Conservation (phyloP, 2,113 vertebrate genomes). For the Oreochromis aureus region DNA sequence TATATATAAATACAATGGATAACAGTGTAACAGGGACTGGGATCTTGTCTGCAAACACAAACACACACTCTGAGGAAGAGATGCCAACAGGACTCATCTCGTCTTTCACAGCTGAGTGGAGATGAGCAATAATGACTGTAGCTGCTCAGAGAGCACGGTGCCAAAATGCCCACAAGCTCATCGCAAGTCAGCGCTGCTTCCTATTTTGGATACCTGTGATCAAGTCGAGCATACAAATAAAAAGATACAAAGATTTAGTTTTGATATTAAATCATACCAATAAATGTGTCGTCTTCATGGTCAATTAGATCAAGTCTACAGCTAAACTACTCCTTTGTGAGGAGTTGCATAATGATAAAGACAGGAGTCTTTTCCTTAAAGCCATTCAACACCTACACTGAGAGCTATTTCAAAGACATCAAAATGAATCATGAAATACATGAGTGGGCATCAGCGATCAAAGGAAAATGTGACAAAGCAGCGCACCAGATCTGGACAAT, state of each 20-base stretch:
- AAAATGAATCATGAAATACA: background rate
- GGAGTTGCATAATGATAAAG: background rate
- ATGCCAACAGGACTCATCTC: slow-evolving; percentile 49
- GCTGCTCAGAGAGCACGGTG: background rate
- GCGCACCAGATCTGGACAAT: background rate
- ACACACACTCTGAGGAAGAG: background rate
- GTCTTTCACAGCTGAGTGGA: slow-evolving; percentile 41
- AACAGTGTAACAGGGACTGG: background rate
- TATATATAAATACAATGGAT: background rate
- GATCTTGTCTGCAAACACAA: background rate
- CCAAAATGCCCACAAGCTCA: background rate
- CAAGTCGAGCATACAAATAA: background rate
- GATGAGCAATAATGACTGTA: slow-evolving; percentile 29
- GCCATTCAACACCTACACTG: slow-evolving; percentile 6
- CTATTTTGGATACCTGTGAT: background rate
- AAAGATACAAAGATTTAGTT: background rate
- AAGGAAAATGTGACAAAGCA: background rate
- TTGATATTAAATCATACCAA: background rate
- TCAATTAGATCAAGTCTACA: slow-evolving; percentile 24
- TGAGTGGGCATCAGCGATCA: background rate
- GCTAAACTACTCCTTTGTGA: slow-evolving; percentile 8
- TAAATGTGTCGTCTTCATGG: background rate
- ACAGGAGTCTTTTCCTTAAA: background rate
- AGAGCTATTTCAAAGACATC: background rate
- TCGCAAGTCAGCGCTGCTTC: background rate